Conservation (phyloP, 2,113 vertebrate species). For the Marmota monax region DNA sequence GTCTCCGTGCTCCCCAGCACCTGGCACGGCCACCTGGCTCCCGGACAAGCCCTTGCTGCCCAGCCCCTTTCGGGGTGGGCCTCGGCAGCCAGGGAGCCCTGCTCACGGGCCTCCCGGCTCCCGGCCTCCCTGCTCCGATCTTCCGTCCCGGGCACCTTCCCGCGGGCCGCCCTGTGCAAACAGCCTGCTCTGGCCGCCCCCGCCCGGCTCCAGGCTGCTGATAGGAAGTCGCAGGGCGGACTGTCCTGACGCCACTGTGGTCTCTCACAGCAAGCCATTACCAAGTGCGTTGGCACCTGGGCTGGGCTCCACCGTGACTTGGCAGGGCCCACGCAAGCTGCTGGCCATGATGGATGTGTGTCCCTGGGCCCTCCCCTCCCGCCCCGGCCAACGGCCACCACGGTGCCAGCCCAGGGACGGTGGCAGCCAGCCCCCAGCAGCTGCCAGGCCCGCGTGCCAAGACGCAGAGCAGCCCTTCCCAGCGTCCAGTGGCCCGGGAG, state of each 20-base stretch:
- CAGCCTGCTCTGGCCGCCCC: background rate
- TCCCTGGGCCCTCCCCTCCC: constrained; percentile 74
- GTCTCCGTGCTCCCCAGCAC: background rate
- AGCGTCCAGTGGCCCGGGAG: constrained; percentile 65
- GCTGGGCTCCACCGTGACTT: constrained; percentile 85
- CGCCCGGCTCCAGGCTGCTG: constrained; percentile 47
- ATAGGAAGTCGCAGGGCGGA: constrained; percentile 60
- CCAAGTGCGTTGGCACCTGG: constrained; percentile 86
- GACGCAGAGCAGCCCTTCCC: constrained; percentile 75
- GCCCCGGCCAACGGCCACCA: constrained; percentile 64
- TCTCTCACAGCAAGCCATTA: constrained; percentile 89
- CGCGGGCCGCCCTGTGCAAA: constrained; percentile 59
- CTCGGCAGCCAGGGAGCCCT: no score
- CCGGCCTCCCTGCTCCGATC: background rate
- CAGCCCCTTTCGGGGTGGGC: background rate
- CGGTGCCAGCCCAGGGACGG: constrained; percentile 84
- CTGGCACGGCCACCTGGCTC: background rate
- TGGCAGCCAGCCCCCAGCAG: constrained; percentile 85
- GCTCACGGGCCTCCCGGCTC: background rate
- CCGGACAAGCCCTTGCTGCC: fast-evolving
- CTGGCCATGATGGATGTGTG: constrained; percentile 87
- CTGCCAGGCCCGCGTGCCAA: constrained; percentile 86
- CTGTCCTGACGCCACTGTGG: constrained; percentile 78
- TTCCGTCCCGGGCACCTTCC: constrained; percentile 61
- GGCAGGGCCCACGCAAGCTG: constrained; percentile 73